phyloP scores from a whole-genome alignment of 2,113 vertebrate genomes.

The Megaceryle maxima region DNA sequence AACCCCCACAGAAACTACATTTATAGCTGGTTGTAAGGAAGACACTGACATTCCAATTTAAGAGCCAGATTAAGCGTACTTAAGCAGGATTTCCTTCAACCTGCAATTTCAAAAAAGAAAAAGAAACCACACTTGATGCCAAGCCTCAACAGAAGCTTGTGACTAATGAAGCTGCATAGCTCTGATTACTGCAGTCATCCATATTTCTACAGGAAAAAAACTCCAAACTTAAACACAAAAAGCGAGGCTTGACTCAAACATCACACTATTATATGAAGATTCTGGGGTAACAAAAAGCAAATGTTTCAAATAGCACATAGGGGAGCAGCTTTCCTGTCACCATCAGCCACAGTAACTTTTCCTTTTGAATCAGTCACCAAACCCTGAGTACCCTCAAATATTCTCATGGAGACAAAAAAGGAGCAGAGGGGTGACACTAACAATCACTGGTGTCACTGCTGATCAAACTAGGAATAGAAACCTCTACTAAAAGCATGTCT shows the following conservation, averaged over 20 bases:
- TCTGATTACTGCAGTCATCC: slow-evolving; percentile 20
- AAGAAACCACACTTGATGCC: not conserved
- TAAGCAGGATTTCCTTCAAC: slow-evolving; percentile 56
- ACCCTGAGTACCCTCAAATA: not conserved
- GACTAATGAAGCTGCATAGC: slow-evolving; percentile 48
- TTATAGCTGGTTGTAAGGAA: not conserved
- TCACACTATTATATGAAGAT: not conserved
- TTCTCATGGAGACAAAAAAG: not conserved
- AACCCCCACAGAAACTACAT: not conserved
- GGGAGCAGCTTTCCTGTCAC: not conserved
- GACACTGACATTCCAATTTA: not conserved
- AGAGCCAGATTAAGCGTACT: slow-evolving; percentile 9
- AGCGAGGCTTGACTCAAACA: slow-evolving; percentile 18
- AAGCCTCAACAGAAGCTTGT: slow-evolving; percentile 30
- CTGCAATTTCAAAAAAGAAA: slow-evolving; percentile 40
- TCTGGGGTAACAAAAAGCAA: not conserved
- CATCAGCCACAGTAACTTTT: not conserved
- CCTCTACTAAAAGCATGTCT: not conserved
- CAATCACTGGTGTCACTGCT: not conserved
- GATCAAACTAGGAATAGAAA: not conserved
- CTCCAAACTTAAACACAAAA: not conserved
- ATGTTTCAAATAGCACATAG: not conserved
- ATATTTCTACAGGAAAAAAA: not conserved
- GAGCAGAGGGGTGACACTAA: not conserved
- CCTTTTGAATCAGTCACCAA: not conserved